phyloP scores from a whole-genome alignment of 1,140 invertebrate genomes.

The Procambarus clarkii region DNA sequence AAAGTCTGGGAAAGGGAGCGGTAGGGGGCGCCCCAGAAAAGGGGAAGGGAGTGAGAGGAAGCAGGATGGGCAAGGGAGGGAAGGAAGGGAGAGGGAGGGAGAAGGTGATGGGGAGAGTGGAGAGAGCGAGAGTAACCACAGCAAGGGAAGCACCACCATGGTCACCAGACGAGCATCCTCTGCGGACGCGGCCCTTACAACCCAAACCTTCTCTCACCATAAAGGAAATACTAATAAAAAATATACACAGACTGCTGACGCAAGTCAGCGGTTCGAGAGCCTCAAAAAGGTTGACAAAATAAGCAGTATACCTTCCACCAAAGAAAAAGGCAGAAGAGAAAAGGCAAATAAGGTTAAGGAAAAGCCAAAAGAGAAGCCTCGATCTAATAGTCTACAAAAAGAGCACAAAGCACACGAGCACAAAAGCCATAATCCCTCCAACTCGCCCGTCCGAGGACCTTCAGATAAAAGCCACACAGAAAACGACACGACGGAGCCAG shows the following conservation, averaged over 20 bases:
- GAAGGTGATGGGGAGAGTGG: conserved; percentile 7
- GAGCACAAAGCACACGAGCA: not conserved
- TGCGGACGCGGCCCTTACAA: not conserved
- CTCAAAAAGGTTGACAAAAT: conserved; percentile 13
- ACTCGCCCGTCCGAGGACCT: conserved; percentile 25
- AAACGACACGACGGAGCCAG: not conserved
- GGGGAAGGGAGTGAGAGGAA: conserved; percentile 61
- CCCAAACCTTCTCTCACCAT: not conserved
- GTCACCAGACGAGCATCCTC: conserved; percentile 31
- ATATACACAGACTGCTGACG: not conserved
- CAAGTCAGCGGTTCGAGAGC: not conserved
- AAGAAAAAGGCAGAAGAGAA: conserved; percentile 41
- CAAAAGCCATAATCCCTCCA: conserved; percentile 37
- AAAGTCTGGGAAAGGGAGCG: conserved; percentile 35
- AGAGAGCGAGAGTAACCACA: not conserved
- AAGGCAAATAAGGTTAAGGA: conserved; percentile 42
- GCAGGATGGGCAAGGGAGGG: conserved; percentile 36
- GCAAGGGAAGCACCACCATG: not conserved
- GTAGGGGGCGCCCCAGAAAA: conserved; percentile 65
- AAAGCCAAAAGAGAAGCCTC: not conserved
- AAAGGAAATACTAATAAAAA: conserved; percentile 13
- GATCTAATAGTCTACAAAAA: not conserved
- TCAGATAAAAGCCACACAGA: conserved; percentile 11
- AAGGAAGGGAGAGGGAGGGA: conserved; percentile 31
- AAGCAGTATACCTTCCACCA: not conserved